These are phyloP conservation scores for Hephaestus fuliginosus DNA, from an alignment of 2,797 vertebrate species.

Conservation along the genomic window DNA sequence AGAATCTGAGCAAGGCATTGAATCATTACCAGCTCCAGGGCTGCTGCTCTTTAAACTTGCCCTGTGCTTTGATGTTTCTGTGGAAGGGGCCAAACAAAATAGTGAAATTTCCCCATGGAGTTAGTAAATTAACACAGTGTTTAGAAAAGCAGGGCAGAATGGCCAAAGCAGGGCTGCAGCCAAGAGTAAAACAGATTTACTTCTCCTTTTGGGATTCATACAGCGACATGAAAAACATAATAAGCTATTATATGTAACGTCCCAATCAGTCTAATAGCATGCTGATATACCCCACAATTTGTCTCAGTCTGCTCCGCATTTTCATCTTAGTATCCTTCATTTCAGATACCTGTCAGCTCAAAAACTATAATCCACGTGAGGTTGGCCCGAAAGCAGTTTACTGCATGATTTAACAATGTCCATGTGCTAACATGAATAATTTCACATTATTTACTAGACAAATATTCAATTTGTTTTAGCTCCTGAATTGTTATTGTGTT, in stretches of 20 bases:
- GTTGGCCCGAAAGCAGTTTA: constrained; percentile 47
- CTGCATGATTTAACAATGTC: constrained; percentile 54
- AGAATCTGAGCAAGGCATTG: constrained; percentile 58
- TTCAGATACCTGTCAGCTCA: constrained; percentile 56
- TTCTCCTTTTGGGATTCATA: constrained; percentile 43
- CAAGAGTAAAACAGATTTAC: constrained; percentile 17
- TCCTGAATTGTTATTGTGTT: constrained; percentile 23
- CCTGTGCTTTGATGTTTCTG: constrained; percentile 59
- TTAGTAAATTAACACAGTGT: constrained; percentile 58
- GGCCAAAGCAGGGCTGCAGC: constrained; percentile 25
- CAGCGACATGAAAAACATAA: constrained; percentile 31
- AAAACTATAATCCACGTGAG: constrained; percentile 44
- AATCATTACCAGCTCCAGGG: constrained; percentile 58
- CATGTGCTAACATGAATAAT: constrained; percentile 54
- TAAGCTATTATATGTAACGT: constrained; percentile 40
- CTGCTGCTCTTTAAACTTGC: constrained; percentile 64
- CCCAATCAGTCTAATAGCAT: constrained; percentile 48
- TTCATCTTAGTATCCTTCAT: constrained; percentile 37
- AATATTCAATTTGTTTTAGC: constrained; percentile 45
- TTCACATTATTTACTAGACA: constrained; percentile 40
- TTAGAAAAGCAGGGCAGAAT: constrained; percentile 51
- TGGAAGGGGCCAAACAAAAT: constrained; percentile 55
- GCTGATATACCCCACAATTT: constrained; percentile 43
- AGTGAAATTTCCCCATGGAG: constrained; percentile 58
- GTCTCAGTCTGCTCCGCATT: constrained; percentile 45